Evolutionary conservation across 2,888 invertebrate species (phyloP), one percentile per base, ranked within the genome.

Genomic region (Tiliacea citrago): DNA sequence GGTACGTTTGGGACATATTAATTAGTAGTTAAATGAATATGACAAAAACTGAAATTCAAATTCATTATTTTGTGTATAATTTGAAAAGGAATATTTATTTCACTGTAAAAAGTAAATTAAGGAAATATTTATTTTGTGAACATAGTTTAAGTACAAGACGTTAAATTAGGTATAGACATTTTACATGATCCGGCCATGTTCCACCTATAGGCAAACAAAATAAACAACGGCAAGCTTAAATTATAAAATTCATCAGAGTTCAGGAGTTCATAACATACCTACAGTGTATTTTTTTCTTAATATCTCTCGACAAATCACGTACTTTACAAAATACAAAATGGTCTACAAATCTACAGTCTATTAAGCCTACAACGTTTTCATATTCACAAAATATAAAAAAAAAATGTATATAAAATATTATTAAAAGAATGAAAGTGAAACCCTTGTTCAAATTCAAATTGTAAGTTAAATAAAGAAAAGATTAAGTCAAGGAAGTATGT

Each of bases 1-100:
- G 24, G 55, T 68, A 66, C 68, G 51, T 60, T 29, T 12, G 69
- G 39, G 29, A 84, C 75, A 75, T 82, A 82, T 57, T 85, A 81
- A 81, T 85, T 71, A 62, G 49, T 51, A 35, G 29, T 18, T 75
- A 57, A 29, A 58, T 58, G 18, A 58, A 58, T 9, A 35, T 35
- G 29, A 58, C 29, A 57, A 9, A 29, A 29, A 29, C 29, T 29
- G 16, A 9, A 9, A 57, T 29, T 29, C 16, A 29, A 57, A 29
- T 29, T 7, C 4, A 2, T 13, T 12, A 12, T 24, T 55, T 24
- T 24, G 7, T 24, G n/a, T 24, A 6, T 12, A n/a, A 51, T 51
- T n/a, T n/a, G 10, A 51, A 21, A 4, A 51, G 21, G 21, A 21
- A 9, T 21, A 51, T 21, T 51, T 51, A 51, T 51, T 51, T 51